Conservation (phyloP, 2,888 invertebrate species). For the Dolichopus griseipennis region DNA sequence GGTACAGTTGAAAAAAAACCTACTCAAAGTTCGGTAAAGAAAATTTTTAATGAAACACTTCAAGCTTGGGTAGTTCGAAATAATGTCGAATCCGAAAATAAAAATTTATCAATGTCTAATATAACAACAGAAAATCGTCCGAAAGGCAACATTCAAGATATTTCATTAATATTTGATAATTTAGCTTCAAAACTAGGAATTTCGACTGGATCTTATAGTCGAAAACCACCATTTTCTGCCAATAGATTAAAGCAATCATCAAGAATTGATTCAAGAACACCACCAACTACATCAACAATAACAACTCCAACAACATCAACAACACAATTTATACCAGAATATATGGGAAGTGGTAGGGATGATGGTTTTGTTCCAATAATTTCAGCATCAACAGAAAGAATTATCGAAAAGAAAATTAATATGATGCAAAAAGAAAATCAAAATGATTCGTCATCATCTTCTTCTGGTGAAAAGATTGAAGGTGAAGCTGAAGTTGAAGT, state of each 20-base stretch:
- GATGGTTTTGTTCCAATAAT: slow-evolving; percentile 13
- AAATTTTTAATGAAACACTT: slow-evolving; percentile 53
- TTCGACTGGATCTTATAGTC: slow-evolving; percentile 34
- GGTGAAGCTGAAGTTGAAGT: slow-evolving; percentile 44
- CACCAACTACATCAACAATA: slow-evolving; percentile 17
- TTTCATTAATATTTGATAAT: slow-evolving; percentile 56
- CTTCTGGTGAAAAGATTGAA: slow-evolving; percentile 31
- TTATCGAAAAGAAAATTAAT: not conserved
- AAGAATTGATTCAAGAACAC: slow-evolving; percentile 26
- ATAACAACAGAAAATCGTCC: not conserved
- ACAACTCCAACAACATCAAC: slow-evolving; percentile 17
- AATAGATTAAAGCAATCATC: slow-evolving; percentile 36
- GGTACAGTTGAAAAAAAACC: slow-evolving; percentile 31
- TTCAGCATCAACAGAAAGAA: slow-evolving; percentile 8
- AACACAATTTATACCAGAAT: slow-evolving; percentile 16
- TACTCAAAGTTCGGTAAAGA: slow-evolving; percentile 42
- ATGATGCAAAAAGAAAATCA: slow-evolving; percentile 16
- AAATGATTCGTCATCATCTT: not conserved
- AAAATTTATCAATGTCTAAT: slow-evolving; percentile 31
- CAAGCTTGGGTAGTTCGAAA: slow-evolving; percentile 51
- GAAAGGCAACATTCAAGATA: slow-evolving; percentile 46
- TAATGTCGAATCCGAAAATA: slow-evolving; percentile 43
- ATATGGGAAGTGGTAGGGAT: slow-evolving; percentile 13
- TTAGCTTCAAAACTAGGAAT: slow-evolving; percentile 49
- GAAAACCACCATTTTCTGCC: slow-evolving; percentile 39